Evolutionary conservation across 2,797 vertebrate genomes (phyloP).

Genomic region (Epinephelus awoara): DNA sequence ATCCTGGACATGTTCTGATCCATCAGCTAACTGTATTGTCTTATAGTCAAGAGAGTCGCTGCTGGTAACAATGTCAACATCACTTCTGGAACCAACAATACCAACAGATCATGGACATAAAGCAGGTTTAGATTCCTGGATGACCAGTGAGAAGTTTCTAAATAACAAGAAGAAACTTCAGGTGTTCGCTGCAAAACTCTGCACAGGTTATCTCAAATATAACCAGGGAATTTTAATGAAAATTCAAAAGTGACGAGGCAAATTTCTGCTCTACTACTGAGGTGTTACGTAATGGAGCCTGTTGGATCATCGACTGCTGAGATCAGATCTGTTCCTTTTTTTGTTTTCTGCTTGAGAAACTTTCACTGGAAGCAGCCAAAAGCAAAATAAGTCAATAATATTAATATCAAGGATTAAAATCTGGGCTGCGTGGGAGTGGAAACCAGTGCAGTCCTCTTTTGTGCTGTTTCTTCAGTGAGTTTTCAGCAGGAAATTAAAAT

Average conservation of each 20-base stretch:
- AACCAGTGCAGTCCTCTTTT: not conserved
- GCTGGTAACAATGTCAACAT: conserved; percentile 32
- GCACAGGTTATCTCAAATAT: not conserved
- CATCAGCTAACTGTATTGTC: conserved; percentile 6
- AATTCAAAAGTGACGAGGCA: not conserved
- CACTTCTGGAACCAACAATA: conserved; percentile 56
- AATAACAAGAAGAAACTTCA: not conserved
- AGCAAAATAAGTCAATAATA: conserved; percentile 11
- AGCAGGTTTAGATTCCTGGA: conserved; percentile 64
- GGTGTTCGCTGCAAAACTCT: not conserved
- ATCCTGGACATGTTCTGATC: conserved; percentile 25
- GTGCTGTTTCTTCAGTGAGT: not conserved
- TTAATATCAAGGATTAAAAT: not conserved
- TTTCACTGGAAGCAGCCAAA: conserved; percentile 9
- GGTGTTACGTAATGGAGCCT: not conserved
- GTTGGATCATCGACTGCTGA: not conserved
- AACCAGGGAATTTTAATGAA: not conserved
- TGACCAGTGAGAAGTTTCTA: conserved; percentile 23
- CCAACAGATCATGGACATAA: conserved; percentile 66
- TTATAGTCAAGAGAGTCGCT: conserved; percentile 4
- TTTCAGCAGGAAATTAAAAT: not conserved
- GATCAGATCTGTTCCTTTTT: not conserved
- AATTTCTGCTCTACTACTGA: not conserved
- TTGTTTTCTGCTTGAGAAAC: not conserved
- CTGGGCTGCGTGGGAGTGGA: not conserved